Percentiles rank a stretch among this genome's conserved stretches.
Evolutionary conservation across 1,140 invertebrate species (phyloP).

Genomic region (Hyles vespertilio): DNA sequence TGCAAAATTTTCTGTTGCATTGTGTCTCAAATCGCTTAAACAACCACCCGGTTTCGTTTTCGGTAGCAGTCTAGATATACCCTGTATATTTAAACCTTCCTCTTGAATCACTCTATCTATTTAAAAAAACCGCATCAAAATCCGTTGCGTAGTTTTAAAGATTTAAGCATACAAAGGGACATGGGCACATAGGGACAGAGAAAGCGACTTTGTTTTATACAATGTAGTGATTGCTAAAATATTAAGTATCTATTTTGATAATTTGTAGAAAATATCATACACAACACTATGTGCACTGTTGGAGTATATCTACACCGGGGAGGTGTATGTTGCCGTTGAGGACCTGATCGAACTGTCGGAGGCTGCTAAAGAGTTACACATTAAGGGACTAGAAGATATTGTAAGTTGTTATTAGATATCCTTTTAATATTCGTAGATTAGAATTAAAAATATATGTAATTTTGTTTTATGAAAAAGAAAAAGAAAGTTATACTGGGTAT

Average conservation of each 20-base stretch:
- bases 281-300: conserved; percentile 43
- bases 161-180: no score
- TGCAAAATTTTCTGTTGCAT: no score
- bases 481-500: no score
- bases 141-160: no score
- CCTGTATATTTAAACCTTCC: no score
- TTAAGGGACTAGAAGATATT: conserved; percentile 57
- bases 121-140: no score
- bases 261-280: conserved; percentile 52
- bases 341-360: conserved; percentile 43
- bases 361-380: conserved; percentile 50
- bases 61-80: no score
- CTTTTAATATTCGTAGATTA: background rate
- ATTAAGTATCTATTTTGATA: background rate
- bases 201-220: no score
- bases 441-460: background rate
- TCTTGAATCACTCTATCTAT: no score
- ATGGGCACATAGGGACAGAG: no score
- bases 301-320: conserved; percentile 58
- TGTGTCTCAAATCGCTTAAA: no score
- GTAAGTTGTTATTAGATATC: conserved; percentile 24
- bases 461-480: background rate
- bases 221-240: background rate
- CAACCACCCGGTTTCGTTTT: no score
- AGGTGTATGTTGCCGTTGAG: conserved; percentile 45